Evolutionary conservation across 2,888 invertebrate species (phyloP).

Genomic region (Drosophila engyochracea): DNA sequence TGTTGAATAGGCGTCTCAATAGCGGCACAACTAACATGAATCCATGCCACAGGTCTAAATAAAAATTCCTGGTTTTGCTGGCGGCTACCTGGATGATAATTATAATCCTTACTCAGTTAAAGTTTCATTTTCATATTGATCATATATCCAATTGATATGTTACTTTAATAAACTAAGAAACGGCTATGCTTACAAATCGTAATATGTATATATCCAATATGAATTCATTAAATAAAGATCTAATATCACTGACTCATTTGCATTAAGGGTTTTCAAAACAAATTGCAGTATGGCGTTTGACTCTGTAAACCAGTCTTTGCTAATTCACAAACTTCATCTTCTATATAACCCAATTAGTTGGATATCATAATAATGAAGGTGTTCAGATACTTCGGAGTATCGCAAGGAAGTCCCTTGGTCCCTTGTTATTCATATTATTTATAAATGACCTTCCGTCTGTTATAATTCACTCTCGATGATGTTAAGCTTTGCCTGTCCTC

Average conservation of each 20-base stretch:
- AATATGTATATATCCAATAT: not conserved
- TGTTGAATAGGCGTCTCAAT: not conserved
- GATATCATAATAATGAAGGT: not conserved
- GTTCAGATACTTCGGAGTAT: no score
- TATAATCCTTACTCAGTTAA: not conserved
- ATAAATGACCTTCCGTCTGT: no score
- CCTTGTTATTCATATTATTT: no score
- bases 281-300: not conserved
- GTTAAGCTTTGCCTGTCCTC: not conserved
- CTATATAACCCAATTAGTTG: not conserved
- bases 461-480: not conserved
- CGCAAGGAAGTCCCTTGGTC: not conserved
- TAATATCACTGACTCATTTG: not conserved
- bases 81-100: not conserved
- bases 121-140: not conserved
- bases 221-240: not conserved
- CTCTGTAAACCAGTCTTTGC: not conserved
- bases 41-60: slow-evolving; percentile 22
- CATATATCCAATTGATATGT: not conserved
- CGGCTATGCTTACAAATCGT: not conserved
- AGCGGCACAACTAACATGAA: slow-evolving; percentile 17
- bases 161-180: not conserved
- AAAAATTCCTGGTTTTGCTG: not conserved
- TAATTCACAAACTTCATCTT: no score
- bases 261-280: not conserved